phyloP scores from a whole-genome alignment of 2,888 invertebrate genomes.

The Petrolisthes manimaculis region DNA sequence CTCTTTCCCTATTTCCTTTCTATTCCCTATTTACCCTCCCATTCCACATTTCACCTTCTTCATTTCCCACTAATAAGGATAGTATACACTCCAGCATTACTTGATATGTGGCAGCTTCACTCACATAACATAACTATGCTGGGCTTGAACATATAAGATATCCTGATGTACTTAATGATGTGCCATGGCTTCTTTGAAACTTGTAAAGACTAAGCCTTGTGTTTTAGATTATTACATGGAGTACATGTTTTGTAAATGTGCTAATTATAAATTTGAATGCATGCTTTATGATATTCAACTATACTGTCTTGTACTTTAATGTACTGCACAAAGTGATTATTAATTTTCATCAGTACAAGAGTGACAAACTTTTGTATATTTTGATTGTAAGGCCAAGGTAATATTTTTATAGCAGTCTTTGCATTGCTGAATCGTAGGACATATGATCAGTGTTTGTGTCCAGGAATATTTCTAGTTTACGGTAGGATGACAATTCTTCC shows the following conservation, averaged over 20 bases:
- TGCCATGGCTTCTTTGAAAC: slow-evolving; percentile 61
- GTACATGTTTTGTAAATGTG: slow-evolving; percentile 63
- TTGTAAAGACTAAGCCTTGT: slow-evolving; percentile 58
- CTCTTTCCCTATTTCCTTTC: not conserved
- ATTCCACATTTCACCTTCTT: too few relatives aligned
- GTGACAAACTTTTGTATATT: slow-evolving; percentile 62
- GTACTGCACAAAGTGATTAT: slow-evolving; percentile 61
- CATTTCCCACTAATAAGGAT: not conserved
- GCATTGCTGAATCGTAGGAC: slow-evolving; percentile 54
- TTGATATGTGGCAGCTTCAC: slow-evolving; percentile 49
- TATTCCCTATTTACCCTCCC: slow-evolving; percentile 15
- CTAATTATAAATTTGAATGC: slow-evolving; percentile 57
- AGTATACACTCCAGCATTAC: slow-evolving; percentile 27
- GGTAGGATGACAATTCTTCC: slow-evolving; percentile 61
- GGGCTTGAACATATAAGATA: slow-evolving; percentile 47
- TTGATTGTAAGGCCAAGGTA: slow-evolving; percentile 55
- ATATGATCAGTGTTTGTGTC: slow-evolving; percentile 53
- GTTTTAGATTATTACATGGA: slow-evolving; percentile 58
- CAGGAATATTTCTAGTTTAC: slow-evolving; percentile 50
- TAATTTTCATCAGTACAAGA: slow-evolving; percentile 64
- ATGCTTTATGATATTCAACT: slow-evolving; percentile 58
- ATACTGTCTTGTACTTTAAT: slow-evolving; percentile 61
- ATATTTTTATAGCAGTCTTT: slow-evolving; percentile 62
- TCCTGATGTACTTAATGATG: slow-evolving; percentile 57
- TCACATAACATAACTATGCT: slow-evolving; percentile 27